phyloP scores from a whole-genome alignment of 2,888 invertebrate genomes.

The Gastrophysa polygoni region DNA sequence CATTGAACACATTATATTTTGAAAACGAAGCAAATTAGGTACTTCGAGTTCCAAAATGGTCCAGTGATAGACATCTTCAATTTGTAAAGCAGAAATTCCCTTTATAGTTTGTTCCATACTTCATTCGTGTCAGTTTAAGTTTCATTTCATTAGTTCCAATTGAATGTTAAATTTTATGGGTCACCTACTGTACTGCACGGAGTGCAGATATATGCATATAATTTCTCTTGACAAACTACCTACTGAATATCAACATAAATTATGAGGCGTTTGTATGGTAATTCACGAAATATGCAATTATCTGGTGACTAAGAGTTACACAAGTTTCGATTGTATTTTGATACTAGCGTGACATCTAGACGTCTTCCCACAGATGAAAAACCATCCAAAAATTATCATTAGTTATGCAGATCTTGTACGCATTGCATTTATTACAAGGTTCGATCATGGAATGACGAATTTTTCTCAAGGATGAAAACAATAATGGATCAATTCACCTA shows the following conservation, averaged over 20 bases:
- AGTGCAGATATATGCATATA: neutral
- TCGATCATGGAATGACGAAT: too few relatives aligned
- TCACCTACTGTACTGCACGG: neutral
- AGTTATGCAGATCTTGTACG: neutral
- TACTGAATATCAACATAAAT: conserved; percentile 4
- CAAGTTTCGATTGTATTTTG: conserved; percentile 13
- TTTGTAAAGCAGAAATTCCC: too few relatives aligned
- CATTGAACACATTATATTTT: too few relatives aligned
- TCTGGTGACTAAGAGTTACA: conserved; percentile 19
- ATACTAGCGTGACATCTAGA: neutral
- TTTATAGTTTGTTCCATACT: too few relatives aligned
- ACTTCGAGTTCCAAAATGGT: too few relatives aligned
- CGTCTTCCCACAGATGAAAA: neutral
- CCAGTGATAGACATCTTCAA: too few relatives aligned
- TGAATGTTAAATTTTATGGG: neutral
- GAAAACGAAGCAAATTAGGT: too few relatives aligned
- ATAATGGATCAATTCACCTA: too few relatives aligned
- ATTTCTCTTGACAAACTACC: neutral
- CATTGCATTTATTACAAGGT: too few relatives aligned
- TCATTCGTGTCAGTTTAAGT: too few relatives aligned
- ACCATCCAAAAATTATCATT: neutral
- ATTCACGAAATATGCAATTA: conserved; percentile 28
- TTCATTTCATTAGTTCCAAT: neutral
- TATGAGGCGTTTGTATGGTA: conserved; percentile 25
- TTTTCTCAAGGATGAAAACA: too few relatives aligned